These are phyloP conservation scores for Tupiocoris notatus DNA, from an alignment of 2,888 invertebrate genomes.

Conservation along the genomic window DNA sequence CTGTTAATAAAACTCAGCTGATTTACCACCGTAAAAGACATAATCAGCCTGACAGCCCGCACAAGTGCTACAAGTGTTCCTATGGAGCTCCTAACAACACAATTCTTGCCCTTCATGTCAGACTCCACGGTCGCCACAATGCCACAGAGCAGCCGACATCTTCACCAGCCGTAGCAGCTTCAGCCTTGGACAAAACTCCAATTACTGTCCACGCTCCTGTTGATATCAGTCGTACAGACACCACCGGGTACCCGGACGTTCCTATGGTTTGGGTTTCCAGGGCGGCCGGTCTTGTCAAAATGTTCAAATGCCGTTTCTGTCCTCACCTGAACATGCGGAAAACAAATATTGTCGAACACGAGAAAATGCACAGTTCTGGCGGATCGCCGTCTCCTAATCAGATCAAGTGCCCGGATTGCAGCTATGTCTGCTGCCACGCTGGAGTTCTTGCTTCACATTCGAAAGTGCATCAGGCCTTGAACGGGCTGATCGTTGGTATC, in stretches of 20 bases:
- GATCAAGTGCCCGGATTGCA: conserved; percentile 72
- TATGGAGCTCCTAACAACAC: conserved; percentile 45
- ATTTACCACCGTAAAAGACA: conserved; percentile 44
- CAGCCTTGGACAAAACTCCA: conserved; percentile 44
- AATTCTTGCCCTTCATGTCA: conserved; percentile 45
- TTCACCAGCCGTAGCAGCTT: conserved; percentile 31
- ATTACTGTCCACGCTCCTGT: conserved; percentile 35
- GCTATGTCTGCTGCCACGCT: conserved; percentile 73
- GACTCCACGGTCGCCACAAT: conserved; percentile 41
- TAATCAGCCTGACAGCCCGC: conserved; percentile 16
- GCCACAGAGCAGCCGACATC: conserved; percentile 46
- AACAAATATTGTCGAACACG: conserved; percentile 78
- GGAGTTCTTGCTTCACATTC: conserved; percentile 69
- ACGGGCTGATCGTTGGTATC: conserved; percentile 69
- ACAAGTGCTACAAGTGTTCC: conserved; percentile 45
- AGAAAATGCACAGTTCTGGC: conserved; percentile 67
- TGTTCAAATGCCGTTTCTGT: conserved; percentile 81
- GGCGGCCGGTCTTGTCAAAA: conserved; percentile 70
- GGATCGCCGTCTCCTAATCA: conserved; percentile 37
- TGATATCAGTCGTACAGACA: conserved; percentile 48
- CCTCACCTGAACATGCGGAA: conserved; percentile 80
- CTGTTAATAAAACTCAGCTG: conserved; percentile 35
- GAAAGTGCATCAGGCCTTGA: conserved; percentile 71
- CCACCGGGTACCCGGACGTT: conserved; percentile 59
- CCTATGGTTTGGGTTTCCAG: conserved; percentile 75